A percentile compares a stretch with the other conserved stretches of the same genome.
phyloP scores from a whole-genome alignment of 2,113 vertebrate genomes.

The human (Homo sapiens) region DNA sequence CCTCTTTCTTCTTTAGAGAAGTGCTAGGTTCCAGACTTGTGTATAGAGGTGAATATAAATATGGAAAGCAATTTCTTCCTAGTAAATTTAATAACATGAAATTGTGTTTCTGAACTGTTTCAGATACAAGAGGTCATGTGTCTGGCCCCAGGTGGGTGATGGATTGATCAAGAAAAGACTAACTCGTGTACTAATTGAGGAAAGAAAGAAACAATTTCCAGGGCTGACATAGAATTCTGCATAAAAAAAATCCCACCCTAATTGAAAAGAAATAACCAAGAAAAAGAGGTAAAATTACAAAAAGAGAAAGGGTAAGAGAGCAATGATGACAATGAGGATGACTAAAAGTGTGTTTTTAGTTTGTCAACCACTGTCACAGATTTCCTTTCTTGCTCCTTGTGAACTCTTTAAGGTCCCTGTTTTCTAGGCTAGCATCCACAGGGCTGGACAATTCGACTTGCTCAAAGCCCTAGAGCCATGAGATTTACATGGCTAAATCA shows the following conservation, averaged over 20 bases:
- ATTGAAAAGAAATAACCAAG: background rate
- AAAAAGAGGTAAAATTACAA: background rate
- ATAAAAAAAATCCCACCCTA: background rate
- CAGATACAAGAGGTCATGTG: background rate
- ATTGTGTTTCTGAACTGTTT: background rate
- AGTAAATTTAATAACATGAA: background rate
- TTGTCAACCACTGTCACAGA: background rate
- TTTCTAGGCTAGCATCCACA: background rate
- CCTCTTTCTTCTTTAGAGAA: background rate
- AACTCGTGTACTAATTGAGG: background rate
- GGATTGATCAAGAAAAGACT: background rate
- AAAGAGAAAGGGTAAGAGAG: background rate
- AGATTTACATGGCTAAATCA: background rate
- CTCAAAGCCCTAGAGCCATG: background rate
- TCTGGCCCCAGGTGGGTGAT: background rate
- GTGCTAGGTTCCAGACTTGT: background rate
- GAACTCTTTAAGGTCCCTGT: background rate
- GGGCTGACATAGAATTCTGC: background rate
- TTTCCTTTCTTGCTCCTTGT: background rate
- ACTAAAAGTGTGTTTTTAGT: background rate
- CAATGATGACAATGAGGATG: background rate
- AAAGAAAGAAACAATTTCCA: background rate
- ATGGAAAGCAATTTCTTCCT: background rate
- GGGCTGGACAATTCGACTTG: background rate
- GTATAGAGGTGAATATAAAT: background rate